Conservation (phyloP, 1,140 invertebrate species). For the Caenorhabditis tropicalis region DNA sequence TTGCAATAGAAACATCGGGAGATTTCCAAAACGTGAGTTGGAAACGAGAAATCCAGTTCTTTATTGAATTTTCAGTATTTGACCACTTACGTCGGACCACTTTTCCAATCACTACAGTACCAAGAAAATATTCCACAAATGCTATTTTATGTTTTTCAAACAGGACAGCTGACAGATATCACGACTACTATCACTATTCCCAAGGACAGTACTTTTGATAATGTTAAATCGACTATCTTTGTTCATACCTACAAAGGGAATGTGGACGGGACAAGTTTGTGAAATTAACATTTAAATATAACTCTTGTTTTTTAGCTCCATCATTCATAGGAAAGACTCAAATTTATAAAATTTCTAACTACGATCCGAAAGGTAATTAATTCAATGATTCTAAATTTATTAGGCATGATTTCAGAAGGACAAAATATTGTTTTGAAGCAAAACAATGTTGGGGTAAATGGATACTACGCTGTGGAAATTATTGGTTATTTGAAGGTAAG, state of each 20-base stretch:
- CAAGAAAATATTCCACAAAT: neutral
- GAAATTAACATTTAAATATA: too few species aligned
- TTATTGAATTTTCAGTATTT: neutral
- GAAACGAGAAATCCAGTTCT: neutral
- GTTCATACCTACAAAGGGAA: neutral
- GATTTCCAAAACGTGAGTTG: neutral
- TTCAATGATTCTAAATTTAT: too few species aligned
- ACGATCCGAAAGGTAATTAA: too few species aligned
- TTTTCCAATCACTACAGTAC: neutral
- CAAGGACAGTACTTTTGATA: neutral
- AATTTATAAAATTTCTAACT: too few species aligned
- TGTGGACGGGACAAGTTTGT: neutral
- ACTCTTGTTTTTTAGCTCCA: too few species aligned
- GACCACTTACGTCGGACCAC: neutral
- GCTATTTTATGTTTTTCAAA: neutral
- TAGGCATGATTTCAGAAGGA: too few species aligned
- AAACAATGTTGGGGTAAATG: neutral
- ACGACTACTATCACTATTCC: neutral
- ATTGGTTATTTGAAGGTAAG: neutral
- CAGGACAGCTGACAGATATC: neutral
- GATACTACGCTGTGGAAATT: neutral
- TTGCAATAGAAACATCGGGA: neutral
- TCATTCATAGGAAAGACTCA: too few species aligned
- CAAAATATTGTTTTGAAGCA: neutral
- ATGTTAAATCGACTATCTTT: neutral